Percentiles rank a stretch among this genome's conserved stretches.
Evolutionary conservation across 2,113 vertebrate genomes (phyloP).

Genomic region (Calyptomena viridis): DNA sequence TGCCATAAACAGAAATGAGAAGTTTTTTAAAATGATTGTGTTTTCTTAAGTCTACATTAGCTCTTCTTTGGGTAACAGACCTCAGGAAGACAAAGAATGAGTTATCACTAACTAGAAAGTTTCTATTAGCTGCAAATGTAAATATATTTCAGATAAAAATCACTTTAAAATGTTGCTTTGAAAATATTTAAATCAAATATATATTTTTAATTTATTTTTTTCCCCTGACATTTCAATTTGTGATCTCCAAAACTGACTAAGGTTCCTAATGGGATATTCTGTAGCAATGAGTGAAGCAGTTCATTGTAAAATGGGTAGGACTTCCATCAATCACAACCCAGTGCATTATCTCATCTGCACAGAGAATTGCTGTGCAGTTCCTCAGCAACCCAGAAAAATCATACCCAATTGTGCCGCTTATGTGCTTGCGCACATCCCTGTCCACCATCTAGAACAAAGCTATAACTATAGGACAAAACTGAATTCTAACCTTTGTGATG

Average conservation of each 20-base stretch:
- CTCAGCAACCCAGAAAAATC: not conserved
- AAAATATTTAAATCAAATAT: not conserved
- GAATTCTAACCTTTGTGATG: not conserved
- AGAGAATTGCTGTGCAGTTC: not conserved
- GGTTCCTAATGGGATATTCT: not conserved
- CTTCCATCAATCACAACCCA: not conserved
- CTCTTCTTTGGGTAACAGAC: not conserved
- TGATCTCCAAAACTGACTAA: not conserved
- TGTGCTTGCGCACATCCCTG: not conserved
- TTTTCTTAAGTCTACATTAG: not conserved
- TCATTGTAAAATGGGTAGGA: not conserved
- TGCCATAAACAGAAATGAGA: not conserved
- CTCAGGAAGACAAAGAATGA: not conserved
- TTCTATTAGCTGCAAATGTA: not conserved
- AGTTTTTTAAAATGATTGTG: not conserved
- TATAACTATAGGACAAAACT: not conserved
- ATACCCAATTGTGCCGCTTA: not conserved
- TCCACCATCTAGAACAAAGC: not conserved
- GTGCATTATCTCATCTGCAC: not conserved
- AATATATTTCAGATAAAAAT: not conserved
- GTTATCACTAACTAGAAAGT: not conserved
- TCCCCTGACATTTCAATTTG: accelerated
- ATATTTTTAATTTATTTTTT: not conserved
- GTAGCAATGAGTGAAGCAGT: not conserved
- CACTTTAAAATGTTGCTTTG: not conserved